These are phyloP conservation scores for Rhagologus leucostigma DNA, from an alignment of 2,113 vertebrate species.

Conservation along the genomic window DNA sequence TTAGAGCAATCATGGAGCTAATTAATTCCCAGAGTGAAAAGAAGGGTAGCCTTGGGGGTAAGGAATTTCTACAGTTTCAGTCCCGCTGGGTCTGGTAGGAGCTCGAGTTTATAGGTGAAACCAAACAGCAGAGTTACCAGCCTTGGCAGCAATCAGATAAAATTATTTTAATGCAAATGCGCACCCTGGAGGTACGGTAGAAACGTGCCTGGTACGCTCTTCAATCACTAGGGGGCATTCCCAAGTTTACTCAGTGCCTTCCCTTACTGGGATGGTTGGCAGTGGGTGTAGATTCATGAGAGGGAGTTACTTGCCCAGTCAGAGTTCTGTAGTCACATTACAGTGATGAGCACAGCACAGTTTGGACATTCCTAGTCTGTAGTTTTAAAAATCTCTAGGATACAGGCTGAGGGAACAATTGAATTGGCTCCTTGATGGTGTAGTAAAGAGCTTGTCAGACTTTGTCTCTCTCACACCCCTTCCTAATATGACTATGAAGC, in stretches of 20 bases:
- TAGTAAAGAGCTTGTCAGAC: not conserved
- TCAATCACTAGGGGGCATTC: not conserved
- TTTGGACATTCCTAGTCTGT: not conserved
- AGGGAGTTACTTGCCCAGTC: not conserved
- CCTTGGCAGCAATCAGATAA: not conserved
- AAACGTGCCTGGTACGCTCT: not conserved
- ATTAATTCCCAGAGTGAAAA: not conserved
- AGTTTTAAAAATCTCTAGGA: not conserved
- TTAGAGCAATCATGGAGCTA: not conserved
- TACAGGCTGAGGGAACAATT: not conserved
- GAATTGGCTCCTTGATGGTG: not conserved
- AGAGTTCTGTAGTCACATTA: not conserved
- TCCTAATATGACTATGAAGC: not conserved
- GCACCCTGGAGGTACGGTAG: not conserved
- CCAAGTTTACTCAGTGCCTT: not conserved
- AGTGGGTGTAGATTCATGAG: not conserved
- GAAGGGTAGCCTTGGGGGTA: not conserved
- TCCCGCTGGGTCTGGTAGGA: not conserved
- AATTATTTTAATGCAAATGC: not conserved
- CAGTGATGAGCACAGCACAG: not conserved
- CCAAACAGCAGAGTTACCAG: not conserved
- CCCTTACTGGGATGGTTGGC: not conserved
- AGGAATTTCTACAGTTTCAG: constrained; percentile 11
- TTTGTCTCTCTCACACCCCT: not conserved
- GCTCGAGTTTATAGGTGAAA: not conserved